These are phyloP conservation scores for Phrynosoma platyrhinos DNA, from an alignment of 2,113 vertebrate genomes.

Conservation along the genomic window DNA sequence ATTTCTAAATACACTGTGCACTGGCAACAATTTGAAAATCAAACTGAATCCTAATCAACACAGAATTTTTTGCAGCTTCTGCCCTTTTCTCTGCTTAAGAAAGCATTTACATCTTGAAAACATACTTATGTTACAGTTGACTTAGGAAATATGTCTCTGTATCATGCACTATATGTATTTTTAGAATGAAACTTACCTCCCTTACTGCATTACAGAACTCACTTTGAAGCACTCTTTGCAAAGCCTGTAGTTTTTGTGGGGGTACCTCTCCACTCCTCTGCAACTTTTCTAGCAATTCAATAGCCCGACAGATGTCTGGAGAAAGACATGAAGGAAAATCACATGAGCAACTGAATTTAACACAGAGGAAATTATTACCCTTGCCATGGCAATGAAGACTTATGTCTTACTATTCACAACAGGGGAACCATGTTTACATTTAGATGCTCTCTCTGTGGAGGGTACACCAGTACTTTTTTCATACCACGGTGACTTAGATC, in stretches of 20 bases:
- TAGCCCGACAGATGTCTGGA: slow-evolving; percentile 95
- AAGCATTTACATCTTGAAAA: neutral
- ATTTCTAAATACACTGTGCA: neutral
- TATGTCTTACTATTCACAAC: neutral
- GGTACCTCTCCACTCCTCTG: slow-evolving; percentile 96
- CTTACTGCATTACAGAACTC: slow-evolving; percentile 98
- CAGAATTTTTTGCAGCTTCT: neutral
- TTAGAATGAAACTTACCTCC: slow-evolving; percentile 82
- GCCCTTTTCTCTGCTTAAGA: neutral
- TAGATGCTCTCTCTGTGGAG: neutral
- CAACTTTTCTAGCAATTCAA: slow-evolving; percentile 96
- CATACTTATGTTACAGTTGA: neutral
- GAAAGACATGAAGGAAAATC: slow-evolving; percentile 38
- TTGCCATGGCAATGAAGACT: neutral
- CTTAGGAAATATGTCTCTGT: neutral
- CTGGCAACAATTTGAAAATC: neutral
- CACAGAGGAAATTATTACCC: neutral
- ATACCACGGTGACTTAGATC: neutral
- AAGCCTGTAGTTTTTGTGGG: slow-evolving; percentile 95
- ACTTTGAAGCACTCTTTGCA: slow-evolving; percentile 97
- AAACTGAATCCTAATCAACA: neutral
- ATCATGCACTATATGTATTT: neutral
- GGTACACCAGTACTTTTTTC: neutral
- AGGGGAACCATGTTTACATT: neutral
- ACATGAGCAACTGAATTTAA: neutral